Evolutionary conservation across 1,140 invertebrate genomes (phyloP).

Genomic region (Panagrolaimus sp.): DNA sequence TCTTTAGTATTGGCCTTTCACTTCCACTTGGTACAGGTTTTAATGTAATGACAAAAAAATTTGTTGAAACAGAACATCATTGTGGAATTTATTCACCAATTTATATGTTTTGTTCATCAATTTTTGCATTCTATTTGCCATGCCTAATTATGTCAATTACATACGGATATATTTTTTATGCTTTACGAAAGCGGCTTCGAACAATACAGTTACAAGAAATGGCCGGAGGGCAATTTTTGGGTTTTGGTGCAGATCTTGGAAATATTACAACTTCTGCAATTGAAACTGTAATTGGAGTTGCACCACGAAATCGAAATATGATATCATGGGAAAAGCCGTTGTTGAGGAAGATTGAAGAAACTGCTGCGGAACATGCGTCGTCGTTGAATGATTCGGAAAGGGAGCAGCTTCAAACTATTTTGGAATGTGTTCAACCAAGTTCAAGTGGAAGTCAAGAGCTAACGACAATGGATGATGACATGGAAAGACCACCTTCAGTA

Average conservation of each 20-base stretch:
- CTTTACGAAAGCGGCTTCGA: conserved; percentile 44
- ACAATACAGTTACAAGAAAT: conserved; percentile 50
- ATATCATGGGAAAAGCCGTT: conserved; percentile 58
- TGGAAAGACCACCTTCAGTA: conserved; percentile 53
- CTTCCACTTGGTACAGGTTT: conserved; percentile 46
- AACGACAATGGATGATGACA: conserved; percentile 45
- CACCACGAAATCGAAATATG: conserved; percentile 58
- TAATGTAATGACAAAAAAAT: conserved; percentile 23
- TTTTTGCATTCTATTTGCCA: conserved; percentile 57
- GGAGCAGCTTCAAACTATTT: conserved; percentile 57
- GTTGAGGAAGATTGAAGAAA: conserved; percentile 57
- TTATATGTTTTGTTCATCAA: conserved; percentile 51
- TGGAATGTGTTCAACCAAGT: conserved; percentile 52
- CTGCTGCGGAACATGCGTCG: conserved; percentile 56
- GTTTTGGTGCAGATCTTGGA: conserved; percentile 56
- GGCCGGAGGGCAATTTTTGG: conserved; percentile 57
- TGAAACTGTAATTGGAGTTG: conserved; percentile 56
- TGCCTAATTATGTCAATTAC: conserved; percentile 56
- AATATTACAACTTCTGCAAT: conserved; percentile 56
- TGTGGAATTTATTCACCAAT: conserved; percentile 57
- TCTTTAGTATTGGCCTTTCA: conserved; percentile 53
- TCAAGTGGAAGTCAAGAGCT: conserved; percentile 47
- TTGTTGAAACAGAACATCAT: conserved; percentile 51
- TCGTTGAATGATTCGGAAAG: conserved; percentile 56
- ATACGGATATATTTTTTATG: conserved; percentile 58